These are phyloP conservation scores for Pycnonotus jocosus DNA, from an alignment of 2,113 vertebrate genomes.

Conservation along the genomic window DNA sequence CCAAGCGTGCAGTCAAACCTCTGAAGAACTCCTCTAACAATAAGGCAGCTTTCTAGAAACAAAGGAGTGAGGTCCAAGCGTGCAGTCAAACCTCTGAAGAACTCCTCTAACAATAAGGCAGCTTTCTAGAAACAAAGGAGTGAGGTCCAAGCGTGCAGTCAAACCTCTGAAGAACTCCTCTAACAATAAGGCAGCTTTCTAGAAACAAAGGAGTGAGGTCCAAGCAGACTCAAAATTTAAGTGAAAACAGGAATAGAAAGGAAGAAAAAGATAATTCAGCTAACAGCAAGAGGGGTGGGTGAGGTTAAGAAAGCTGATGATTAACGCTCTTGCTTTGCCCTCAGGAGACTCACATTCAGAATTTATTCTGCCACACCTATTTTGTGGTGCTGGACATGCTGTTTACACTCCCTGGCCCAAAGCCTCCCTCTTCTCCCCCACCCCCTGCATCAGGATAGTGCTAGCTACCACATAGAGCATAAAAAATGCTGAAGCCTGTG, in stretches of 20 bases:
- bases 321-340: not conserved
- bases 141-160: not conserved
- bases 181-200: not conserved
- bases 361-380: not conserved
- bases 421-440: not conserved
- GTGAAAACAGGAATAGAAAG: not conserved
- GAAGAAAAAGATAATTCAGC: not conserved
- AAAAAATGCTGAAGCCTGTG: not conserved
- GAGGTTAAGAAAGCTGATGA: not conserved
- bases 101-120: not conserved
- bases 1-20: too few relatives aligned
- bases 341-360: not conserved
- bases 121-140: not conserved
- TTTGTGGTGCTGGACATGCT: not conserved
- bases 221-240: not conserved
- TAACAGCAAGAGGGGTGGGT: not conserved
- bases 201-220: not conserved
- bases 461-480: accelerated
- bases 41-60: slow-evolving; percentile 10
- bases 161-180: not conserved
- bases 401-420: not conserved
- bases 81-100: not conserved
- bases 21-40: not conserved
- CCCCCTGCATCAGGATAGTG: accelerated
- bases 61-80: not conserved